phyloP scores from a whole-genome alignment of 2,113 vertebrate genomes.

The Talpa occidentalis region DNA sequence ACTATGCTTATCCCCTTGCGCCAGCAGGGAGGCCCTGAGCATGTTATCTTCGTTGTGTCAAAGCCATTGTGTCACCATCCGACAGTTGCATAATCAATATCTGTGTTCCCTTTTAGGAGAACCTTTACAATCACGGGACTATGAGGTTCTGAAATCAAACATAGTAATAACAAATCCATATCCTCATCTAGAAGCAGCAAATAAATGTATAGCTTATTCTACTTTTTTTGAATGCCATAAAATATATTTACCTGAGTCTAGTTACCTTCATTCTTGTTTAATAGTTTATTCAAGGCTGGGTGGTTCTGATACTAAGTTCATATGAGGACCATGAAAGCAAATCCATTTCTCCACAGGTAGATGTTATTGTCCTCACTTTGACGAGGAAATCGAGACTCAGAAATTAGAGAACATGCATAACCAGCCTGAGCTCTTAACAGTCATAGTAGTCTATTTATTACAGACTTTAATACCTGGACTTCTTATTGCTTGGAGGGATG shows the following conservation, averaged over 20 bases:
- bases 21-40: too few relatives aligned
- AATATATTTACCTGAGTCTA: neutral
- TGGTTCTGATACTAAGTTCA: neutral
- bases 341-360: neutral
- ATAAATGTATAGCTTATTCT: neutral
- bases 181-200: neutral
- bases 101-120: neutral
- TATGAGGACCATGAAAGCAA: neutral
- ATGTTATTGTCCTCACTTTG: neutral
- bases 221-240: neutral
- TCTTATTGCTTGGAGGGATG: neutral
- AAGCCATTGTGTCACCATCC: neutral
- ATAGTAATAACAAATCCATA: neutral
- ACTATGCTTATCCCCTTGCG: too few relatives aligned
- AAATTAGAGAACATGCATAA: neutral
- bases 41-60: neutral
- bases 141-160: neutral
- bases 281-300: neutral
- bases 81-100: neutral
- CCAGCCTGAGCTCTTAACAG: neutral
- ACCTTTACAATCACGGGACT: neutral
- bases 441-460: neutral
- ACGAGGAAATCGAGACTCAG: neutral
- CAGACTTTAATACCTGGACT: neutral
- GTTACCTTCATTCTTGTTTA: neutral